Evolutionary conservation across 2,888 invertebrate species (phyloP), one percentile per base, ranked within the genome.

Genomic region (Trisateles emortualis): DNA sequence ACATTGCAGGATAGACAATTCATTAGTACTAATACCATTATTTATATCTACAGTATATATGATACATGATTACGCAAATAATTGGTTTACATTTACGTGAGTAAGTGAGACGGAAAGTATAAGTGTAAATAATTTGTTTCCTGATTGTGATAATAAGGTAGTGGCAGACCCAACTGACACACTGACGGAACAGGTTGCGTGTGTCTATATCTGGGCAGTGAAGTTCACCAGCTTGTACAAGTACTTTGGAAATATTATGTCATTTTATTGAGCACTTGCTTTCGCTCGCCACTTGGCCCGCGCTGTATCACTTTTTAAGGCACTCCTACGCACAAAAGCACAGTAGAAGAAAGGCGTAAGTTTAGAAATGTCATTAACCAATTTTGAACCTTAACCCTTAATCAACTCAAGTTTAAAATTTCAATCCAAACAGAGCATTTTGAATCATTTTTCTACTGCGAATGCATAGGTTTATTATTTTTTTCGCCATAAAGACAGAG

Each of bases 71-170:
- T 40, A 40, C 9, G 14, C 11, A 22, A 40, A 22, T 19, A 24
- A 10, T 30, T 33, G 14, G 33, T 9, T 33, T 13, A 33, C 6
- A 22, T 13, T 38, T 38, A 38, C 13, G 38, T 19, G 2, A 4
- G 19, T 46, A 38, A 2, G 16, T 46, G 38, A 45, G 8, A 26
- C 26, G 16, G 45, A 17, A 36, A 33, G 9, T 33, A 14, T 14
- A 14, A 14, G 33, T 33, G 14, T 33, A 33, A 46, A 22, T 29
- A 29, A 14, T 14, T 39, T 39, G 22, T 47, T 39, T 47, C 30
- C 14, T 32, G 22, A n/a, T 47, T 9, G 39, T 14, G 3, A 39
- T 39, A 39, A 22, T 22, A 36, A 17, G 36, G 36, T 36, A 17
- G 36, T 19, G 10, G 16, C 39, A n/a, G 46, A 14, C 30, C 19